Evolutionary conservation across 2,113 vertebrate genomes (phyloP).

Genomic region (Pluvianellus socialis): DNA sequence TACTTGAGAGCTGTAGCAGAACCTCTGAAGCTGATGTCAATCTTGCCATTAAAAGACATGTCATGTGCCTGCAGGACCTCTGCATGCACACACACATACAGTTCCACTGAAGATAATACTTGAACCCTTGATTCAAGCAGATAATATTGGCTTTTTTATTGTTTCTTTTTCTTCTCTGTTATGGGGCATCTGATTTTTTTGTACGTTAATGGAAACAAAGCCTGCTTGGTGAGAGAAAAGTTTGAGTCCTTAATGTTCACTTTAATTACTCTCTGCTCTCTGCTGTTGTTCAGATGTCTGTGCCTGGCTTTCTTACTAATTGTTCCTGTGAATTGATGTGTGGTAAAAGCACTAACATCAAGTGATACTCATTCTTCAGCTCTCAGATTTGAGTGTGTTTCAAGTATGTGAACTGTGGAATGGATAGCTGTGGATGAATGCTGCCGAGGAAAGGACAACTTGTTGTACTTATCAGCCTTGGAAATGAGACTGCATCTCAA

Average conservation of each 20-base stretch:
- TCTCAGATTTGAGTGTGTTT: neutral
- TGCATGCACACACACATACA: fast-evolving
- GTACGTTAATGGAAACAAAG: neutral
- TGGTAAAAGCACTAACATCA: neutral
- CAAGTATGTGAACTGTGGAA: neutral
- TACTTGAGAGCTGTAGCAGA: neutral
- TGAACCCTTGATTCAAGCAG: neutral
- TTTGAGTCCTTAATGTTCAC: neutral
- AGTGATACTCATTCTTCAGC: neutral
- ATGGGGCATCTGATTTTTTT: neutral
- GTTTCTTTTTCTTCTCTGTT: neutral
- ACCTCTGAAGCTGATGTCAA: neutral
- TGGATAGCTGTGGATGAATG: neutral
- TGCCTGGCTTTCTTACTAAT: neutral
- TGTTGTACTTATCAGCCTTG: neutral
- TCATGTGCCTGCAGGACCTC: neutral
- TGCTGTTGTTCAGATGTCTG: neutral
- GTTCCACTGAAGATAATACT: neutral
- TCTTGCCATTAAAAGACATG: neutral
- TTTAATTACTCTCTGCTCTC: neutral
- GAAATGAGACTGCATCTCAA: neutral
- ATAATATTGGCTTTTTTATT: neutral
- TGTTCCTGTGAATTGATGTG: neutral
- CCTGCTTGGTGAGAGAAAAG: neutral
- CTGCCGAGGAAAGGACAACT: neutral